Evolutionary conservation across 1,140 invertebrate genomes (phyloP), one percentile per base, ranked within the genome.

Genomic region (Drosophila takahashii): DNA sequence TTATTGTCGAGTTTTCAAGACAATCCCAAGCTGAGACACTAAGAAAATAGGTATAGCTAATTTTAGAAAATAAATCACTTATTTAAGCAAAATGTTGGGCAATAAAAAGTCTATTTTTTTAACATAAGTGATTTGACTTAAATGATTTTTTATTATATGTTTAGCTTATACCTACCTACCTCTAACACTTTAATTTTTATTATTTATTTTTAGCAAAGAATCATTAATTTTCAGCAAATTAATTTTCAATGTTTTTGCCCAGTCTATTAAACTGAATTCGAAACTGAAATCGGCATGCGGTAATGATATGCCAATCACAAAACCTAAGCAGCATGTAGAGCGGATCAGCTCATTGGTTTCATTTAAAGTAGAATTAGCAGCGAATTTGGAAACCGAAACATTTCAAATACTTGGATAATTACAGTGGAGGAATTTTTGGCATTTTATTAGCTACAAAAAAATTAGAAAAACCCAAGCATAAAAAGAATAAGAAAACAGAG

Each of bases 301-400:
- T 86, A 86, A 89, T 86, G 84, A 89, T 86, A 89, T 83, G 81
- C 83, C 81, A 86, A 87, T 87, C 81, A 74, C 60, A 76, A 76
- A 76, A 57, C 64, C 51, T 79, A 81, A 70, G 80, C 73, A 81
- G 78, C 78, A 81, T 81, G 79, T 71, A 59, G 41, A 67, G 60
- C 48, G 61, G n/a, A 45, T 64, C 64, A 71, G 75, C 76, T 87
- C 58, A 86, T 83, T 86, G 84, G 75, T 54, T 86, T 79, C 79
- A 52, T 89, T 86, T 86, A 87, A 72, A 61, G 57, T 76, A 69
- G 75, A 86, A 87, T 87, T 87, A 87, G 48, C 59, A 16, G 37
- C 52, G 27, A 36, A 75, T 83, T 87, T 78, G 44, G 79, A 57
- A 87, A 81, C 70, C 64, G 56, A 71, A 75, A 41, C 58, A 73